Evolutionary conservation across 2,797 vertebrate species (phyloP).

Genomic region (Neosalanx taihuensis): DNA sequence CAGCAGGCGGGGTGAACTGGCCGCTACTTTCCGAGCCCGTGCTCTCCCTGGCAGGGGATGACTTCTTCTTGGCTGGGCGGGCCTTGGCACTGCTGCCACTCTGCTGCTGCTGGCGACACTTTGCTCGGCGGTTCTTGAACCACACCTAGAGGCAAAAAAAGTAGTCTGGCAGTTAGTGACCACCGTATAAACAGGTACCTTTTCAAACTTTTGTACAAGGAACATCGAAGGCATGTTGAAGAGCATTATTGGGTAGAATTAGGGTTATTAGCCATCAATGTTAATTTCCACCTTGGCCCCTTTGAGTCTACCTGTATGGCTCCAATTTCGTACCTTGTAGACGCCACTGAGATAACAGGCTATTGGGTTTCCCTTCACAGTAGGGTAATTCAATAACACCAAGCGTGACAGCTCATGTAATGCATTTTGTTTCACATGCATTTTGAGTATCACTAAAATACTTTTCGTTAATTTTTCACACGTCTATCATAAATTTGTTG

Average conservation of each 20-base stretch:
- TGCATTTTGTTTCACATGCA: constrained; percentile 74
- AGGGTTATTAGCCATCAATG: constrained; percentile 71
- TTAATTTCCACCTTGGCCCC: constrained; percentile 70
- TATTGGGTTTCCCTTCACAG: constrained; percentile 75
- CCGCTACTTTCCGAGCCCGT: constrained; percentile 95
- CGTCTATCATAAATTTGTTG: not conserved
- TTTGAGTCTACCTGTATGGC: constrained; percentile 63
- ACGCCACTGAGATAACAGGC: constrained; percentile 73
- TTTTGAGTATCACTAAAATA: constrained; percentile 67
- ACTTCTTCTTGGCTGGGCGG: constrained; percentile 94
- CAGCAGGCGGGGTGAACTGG: constrained; percentile 93
- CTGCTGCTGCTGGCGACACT: constrained; percentile 94
- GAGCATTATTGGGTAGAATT: constrained; percentile 72
- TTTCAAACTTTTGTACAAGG: constrained; percentile 11
- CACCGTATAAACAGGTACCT: constrained; percentile 24
- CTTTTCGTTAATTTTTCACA: constrained; percentile 19
- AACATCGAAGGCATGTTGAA: constrained; percentile 44
- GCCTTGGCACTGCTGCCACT: constrained; percentile 84
- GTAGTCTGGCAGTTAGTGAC: constrained; percentile 28
- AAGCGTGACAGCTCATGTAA: constrained; percentile 64
- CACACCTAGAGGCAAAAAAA: constrained; percentile 79
- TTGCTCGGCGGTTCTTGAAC: constrained; percentile 98
- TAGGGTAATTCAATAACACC: constrained; percentile 71
- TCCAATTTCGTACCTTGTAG: constrained; percentile 73
- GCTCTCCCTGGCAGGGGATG: constrained; percentile 90